Conservation (phyloP, 2,797 vertebrate species). For the Xenops minutus region DNA sequence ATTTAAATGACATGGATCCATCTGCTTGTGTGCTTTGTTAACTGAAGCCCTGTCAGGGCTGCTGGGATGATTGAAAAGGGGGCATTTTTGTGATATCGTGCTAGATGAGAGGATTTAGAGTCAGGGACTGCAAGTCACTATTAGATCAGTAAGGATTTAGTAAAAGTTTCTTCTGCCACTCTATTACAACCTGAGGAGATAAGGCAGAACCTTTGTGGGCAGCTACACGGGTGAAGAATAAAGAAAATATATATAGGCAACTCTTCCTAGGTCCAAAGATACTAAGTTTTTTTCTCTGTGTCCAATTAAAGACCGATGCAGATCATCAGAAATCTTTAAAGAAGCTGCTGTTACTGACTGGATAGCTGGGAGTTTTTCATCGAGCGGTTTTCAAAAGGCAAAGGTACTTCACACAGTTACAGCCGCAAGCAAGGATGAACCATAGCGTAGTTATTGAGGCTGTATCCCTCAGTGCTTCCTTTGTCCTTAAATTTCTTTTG, state of each 20-base stretch:
- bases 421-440: background rate
- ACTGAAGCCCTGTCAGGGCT: background rate
- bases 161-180: background rate
- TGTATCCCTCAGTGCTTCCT: background rate
- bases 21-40: background rate
- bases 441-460: accelerated
- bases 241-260: background rate
- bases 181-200: background rate
- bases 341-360: background rate
- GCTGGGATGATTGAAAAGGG: accelerated
- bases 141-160: background rate
- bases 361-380: background rate
- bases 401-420: background rate
- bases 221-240: background rate
- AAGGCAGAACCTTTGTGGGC: background rate
- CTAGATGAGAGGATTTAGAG: background rate
- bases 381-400: background rate
- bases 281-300: background rate
- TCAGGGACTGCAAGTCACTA: background rate
- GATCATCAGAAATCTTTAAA: background rate
- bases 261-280: background rate
- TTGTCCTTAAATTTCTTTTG: background rate
- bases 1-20: background rate
- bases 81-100: accelerated
- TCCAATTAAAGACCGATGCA: background rate